Conservation (phyloP, 2,888 invertebrate species). For the Allolobophora icterica region DNA sequence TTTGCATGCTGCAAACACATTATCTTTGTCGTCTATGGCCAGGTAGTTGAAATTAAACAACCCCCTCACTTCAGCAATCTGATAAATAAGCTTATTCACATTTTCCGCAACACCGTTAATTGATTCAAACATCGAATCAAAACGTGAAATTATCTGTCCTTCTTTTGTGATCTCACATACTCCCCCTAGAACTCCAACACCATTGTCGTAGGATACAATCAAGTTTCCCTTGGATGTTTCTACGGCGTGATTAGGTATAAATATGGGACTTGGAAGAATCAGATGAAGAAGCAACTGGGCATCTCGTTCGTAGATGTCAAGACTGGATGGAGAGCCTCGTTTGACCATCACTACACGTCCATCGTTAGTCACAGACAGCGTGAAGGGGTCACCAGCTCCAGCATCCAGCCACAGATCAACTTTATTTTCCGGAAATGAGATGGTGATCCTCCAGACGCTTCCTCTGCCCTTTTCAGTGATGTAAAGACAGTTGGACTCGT, state of each 20-base stretch:
- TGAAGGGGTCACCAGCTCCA: neutral
- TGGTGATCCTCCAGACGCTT: neutral
- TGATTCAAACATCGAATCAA: neutral
- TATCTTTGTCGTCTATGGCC: constrained; percentile 9
- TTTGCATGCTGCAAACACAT: neutral
- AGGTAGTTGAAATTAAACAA: neutral
- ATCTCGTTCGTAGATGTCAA: neutral
- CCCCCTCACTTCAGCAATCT: neutral
- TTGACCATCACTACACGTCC: neutral
- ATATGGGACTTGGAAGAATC: neutral
- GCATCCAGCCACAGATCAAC: neutral
- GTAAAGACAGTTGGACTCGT: neutral
- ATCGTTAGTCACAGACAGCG: neutral
- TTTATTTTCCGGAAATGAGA: neutral
- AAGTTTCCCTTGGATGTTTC: constrained; percentile 22
- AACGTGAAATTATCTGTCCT: neutral
- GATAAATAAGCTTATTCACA: neutral
- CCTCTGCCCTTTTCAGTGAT: neutral
- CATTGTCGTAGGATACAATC: neutral
- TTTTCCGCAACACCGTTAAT: neutral
- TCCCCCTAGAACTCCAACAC: neutral
- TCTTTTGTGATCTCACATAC: neutral
- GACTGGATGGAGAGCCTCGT: neutral
- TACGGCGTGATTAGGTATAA: neutral
- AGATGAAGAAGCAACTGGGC: neutral